phyloP scores from a whole-genome alignment of 2,113 vertebrate species.

The Bos indicus region DNA sequence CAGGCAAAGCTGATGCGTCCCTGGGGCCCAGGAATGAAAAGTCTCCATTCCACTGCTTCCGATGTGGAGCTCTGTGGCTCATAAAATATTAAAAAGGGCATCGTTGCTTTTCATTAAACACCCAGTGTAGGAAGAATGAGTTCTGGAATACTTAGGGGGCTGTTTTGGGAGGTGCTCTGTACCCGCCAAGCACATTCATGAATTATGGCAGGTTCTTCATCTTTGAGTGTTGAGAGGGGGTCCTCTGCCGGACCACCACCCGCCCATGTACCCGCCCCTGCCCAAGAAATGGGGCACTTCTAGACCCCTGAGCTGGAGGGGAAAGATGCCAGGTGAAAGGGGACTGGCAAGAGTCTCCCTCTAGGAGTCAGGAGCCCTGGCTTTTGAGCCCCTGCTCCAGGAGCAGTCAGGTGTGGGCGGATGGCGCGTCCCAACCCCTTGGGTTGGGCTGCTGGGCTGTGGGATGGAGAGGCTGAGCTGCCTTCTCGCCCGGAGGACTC shows the following conservation, averaged over 20 bases:
- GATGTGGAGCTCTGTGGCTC: neutral
- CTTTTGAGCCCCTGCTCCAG: neutral
- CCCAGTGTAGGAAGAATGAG: neutral
- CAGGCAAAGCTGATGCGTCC: neutral
- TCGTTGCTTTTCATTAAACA: neutral
- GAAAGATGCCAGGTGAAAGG: neutral
- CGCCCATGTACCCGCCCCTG: accelerated
- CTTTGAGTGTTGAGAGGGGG: neutral
- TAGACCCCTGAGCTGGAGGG: neutral
- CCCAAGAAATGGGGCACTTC: neutral
- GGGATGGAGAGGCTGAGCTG: neutral
- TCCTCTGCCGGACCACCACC: neutral
- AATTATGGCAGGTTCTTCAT: neutral
- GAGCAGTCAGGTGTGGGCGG: too few relatives aligned
- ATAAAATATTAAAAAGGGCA: neutral
- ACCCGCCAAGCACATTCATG: neutral
- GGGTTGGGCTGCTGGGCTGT: neutral
- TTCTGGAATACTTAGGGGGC: neutral
- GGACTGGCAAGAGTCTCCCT: neutral
- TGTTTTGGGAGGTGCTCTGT: neutral
- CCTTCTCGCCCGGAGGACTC: neutral
- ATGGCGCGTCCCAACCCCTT: neutral
- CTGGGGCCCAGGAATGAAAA: neutral
- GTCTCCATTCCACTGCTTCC: neutral
- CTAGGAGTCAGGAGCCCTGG: neutral